phyloP scores from a whole-genome alignment of 2,797 vertebrate genomes.

The Melanotaenia trifasciata region DNA sequence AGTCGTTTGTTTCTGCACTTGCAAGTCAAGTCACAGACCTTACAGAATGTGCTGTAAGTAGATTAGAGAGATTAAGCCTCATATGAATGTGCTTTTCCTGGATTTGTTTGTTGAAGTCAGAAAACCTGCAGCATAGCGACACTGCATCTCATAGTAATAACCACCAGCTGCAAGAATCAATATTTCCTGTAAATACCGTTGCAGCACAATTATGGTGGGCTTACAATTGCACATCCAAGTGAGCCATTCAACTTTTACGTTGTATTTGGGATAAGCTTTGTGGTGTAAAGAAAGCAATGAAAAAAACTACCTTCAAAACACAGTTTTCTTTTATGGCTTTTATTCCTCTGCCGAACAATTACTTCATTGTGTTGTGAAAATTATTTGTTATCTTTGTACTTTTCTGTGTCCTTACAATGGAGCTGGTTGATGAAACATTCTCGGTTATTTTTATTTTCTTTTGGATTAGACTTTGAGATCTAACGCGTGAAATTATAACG shows the following conservation, averaged over 20 bases:
- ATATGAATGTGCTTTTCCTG: conserved; percentile 79
- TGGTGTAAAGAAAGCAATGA: conserved; percentile 42
- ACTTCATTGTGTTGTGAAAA: conserved; percentile 55
- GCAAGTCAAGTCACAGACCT: conserved; percentile 41
- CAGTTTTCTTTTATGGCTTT: conserved; percentile 38
- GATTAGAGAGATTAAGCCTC: conserved; percentile 72
- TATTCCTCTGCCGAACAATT: conserved; percentile 64
- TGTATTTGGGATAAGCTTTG: conserved; percentile 51
- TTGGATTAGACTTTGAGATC: conserved; percentile 9
- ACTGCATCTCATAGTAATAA: conserved; percentile 32
- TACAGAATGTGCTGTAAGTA: conserved; percentile 64
- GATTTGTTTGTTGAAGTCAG: conserved; percentile 78
- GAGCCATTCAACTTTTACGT: conserved; percentile 30
- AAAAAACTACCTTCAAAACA: conserved; percentile 41
- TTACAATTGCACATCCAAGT: conserved; percentile 35
- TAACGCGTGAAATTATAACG: conserved; percentile 15
- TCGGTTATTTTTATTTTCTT: background rate
- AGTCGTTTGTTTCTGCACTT: conserved; percentile 29
- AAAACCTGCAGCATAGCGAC: conserved; percentile 63
- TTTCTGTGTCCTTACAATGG: conserved; percentile 17
- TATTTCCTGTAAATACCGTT: conserved; percentile 35
- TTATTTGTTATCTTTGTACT: conserved; percentile 39
- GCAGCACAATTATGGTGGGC: conserved; percentile 16
- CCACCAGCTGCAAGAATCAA: conserved; percentile 47
- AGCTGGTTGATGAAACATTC: conserved; percentile 24